Base-by-base conservation (phyloP, 2,888 invertebrate genomes). In the Tridacna gigas region DNA sequence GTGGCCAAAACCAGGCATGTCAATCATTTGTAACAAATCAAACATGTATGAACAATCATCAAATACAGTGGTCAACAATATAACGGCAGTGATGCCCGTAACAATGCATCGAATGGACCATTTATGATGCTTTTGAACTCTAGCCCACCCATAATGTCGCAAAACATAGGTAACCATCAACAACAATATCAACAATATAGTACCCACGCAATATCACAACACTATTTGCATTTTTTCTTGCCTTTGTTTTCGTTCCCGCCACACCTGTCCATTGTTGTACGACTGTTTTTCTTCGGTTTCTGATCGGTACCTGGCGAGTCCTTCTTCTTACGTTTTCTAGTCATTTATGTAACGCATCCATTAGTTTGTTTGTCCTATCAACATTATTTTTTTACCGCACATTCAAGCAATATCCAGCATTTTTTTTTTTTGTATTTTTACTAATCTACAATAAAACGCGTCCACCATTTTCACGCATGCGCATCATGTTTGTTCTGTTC, bases 301-400 rank as follows among this genome's bases (percentile, higher is more conserved):
- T 63, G 63, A 20, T 56, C 20, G 56, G 15, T 56, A 5, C 18
- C 20, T n/a, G 63, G 63, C 22, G 63, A 63, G 15, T 63, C 22
- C 22, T 63, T 63, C 63, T 63, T 63, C 25, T 63, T 63, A 2
- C 63, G 63, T 63, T 63, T 63, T 18, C 13, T 25, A n/a, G 63
- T 13, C 63, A 63, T 63, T 22, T 63, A 63, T 25, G 2, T 9
- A n/a, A 4, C 56, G 9, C 18, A 56, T 20, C 18, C 56, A 18
- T n/a, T 3, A 3, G 4, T 56, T 3, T 20, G 9, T 56, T 18
- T 56, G 9, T 18, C 2, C 56, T 56, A 56, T 56, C 9, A 1
- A 20, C 20, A 20, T 18, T 5, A 18, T 20, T 18, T 56, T 56
- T 1, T 56, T n/a, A n/a, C n/a, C n/a, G n/a, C 1, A 20, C 4